Evolutionary conservation across 2,888 invertebrate genomes (phyloP).

Genomic region (Endotricha flammealis): DNA sequence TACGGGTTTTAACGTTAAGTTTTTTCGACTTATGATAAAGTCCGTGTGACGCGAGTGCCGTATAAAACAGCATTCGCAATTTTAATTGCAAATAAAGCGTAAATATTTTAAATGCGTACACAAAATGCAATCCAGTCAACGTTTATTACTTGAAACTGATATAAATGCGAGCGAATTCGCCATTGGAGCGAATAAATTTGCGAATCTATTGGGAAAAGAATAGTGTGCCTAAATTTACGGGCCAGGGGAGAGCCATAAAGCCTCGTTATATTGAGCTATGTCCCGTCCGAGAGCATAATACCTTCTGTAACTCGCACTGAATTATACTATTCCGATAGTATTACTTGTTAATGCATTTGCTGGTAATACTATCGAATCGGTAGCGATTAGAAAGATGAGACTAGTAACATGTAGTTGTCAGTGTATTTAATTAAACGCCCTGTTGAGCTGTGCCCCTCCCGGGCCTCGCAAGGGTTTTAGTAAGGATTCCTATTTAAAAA

Average conservation of each 20-base stretch:
- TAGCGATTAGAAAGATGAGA: no score
- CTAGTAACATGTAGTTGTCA: no score
- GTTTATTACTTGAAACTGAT: conserved; percentile 31
- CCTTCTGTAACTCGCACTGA: conserved; percentile 29
- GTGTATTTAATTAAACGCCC: no score
- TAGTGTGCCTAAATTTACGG: conserved; percentile 70
- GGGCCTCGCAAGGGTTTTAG: no score
- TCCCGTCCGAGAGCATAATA: conserved; percentile 55
- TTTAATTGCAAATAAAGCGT: conserved; percentile 5
- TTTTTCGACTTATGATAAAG: no score
- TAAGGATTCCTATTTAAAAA: no score
- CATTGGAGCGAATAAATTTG: conserved; percentile 59
- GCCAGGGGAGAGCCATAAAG: conserved; percentile 62
- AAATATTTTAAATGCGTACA: background rate
- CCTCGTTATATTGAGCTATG: conserved; percentile 71
- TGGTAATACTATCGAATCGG: no score
- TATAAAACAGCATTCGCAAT: conserved; percentile 1
- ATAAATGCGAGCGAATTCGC: conserved; percentile 40
- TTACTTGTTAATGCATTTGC: no score
- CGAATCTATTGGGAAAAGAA: conserved; percentile 66
- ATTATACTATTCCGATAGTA: background rate
- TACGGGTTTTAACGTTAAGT: no score
- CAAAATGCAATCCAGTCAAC: conserved; percentile 16
- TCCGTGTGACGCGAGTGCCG: conserved; percentile 23
- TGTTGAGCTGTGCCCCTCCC: no score